Conservation (phyloP, 2,888 invertebrate species). For the Dryococelus australis region DNA sequence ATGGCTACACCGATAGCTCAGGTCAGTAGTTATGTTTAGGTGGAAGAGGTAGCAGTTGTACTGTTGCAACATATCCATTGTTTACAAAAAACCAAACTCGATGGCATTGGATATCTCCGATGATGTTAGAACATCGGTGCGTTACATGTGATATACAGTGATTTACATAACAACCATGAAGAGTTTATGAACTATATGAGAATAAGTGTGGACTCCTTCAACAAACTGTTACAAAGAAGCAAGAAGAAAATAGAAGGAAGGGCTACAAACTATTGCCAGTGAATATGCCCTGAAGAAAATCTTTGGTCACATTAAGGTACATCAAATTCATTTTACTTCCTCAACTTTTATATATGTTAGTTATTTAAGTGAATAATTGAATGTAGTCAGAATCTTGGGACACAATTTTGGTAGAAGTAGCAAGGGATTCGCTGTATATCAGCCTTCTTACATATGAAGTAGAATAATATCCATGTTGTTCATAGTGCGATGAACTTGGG, state of each 20-base stretch:
- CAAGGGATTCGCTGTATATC: too few species aligned
- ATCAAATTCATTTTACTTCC: not conserved
- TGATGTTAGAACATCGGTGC: not conserved
- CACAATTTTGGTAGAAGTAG: too few species aligned
- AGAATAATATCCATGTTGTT: not conserved
- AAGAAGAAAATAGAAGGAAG: slow-evolving; percentile 25
- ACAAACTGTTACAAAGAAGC: slow-evolving; percentile 12
- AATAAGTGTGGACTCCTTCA: slow-evolving; percentile 29
- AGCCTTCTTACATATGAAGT: not conserved
- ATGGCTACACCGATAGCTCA: not conserved
- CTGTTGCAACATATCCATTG: not conserved
- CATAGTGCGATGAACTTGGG: too few species aligned
- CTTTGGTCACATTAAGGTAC: slow-evolving; percentile 24
- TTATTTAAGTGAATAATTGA: not conserved
- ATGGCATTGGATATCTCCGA: not conserved
- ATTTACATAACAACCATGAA: slow-evolving; percentile 24
- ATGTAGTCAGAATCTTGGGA: not conserved
- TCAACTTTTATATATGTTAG: not conserved
- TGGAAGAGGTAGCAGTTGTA: slow-evolving; percentile 18
- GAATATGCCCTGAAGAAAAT: slow-evolving; percentile 20
- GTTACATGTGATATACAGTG: slow-evolving; percentile 17
- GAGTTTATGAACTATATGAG: slow-evolving; percentile 28
- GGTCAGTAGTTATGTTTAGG: not conserved
- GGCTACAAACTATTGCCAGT: not conserved
- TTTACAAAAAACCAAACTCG: not conserved